Evolutionary conservation across 2,797 vertebrate species (phyloP).

Genomic region (Karalla daura): DNA sequence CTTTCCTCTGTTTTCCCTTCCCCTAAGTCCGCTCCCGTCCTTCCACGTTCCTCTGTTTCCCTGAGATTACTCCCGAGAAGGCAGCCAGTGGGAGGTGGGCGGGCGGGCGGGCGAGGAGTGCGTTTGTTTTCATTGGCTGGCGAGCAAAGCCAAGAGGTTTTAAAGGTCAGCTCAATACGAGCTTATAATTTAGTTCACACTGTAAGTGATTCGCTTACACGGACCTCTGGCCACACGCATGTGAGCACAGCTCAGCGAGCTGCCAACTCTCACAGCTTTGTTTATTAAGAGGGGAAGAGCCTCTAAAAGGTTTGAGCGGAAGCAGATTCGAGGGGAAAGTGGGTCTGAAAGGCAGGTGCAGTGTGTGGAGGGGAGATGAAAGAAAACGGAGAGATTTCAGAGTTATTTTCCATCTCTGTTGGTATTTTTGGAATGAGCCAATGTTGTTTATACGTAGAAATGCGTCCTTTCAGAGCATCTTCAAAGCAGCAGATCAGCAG

Average conservation of each 20-base stretch:
- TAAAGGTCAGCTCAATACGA: conserved; percentile 44
- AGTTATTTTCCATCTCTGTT: too few relatives aligned
- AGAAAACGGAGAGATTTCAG: too few relatives aligned
- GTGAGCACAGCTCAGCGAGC: not conserved
- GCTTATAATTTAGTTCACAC: conserved; percentile 43
- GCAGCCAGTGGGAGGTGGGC: not conserved
- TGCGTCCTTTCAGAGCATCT: not conserved
- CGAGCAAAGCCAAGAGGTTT: conserved; percentile 32
- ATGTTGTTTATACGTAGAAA: not conserved
- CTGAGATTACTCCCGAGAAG: conserved; percentile 59
- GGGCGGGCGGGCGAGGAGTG: conserved; percentile 12
- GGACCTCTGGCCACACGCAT: not conserved
- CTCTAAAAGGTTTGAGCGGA: too few relatives aligned
- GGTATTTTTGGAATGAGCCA: too few relatives aligned
- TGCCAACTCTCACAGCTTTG: too few relatives aligned
- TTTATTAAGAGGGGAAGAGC: too few relatives aligned
- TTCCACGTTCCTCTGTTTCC: conserved; percentile 58
- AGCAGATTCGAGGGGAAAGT: too few relatives aligned
- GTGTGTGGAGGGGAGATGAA: too few relatives aligned
- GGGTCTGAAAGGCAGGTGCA: too few relatives aligned
- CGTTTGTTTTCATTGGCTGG: conserved; percentile 34
- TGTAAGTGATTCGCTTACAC: not conserved
- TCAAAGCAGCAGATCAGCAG: not conserved
- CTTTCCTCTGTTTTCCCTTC: conserved; percentile 64
- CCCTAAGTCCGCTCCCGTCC: conserved; percentile 49